These are phyloP conservation scores for Poeciliopsis infans DNA, from an alignment of 2,797 vertebrate genomes.

Conservation along the genomic window DNA sequence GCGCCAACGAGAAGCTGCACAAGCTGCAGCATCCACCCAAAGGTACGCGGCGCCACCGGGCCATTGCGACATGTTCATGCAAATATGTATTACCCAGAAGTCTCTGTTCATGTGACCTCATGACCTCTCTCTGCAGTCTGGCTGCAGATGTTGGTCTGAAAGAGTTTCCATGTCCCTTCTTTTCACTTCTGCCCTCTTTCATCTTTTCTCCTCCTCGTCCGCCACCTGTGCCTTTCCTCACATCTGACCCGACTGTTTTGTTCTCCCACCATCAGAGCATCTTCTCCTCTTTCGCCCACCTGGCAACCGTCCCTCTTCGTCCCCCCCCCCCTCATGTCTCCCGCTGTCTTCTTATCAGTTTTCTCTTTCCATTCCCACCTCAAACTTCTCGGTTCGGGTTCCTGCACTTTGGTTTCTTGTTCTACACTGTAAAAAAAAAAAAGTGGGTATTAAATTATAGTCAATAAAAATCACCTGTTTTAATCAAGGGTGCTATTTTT, in stretches of 20 bases:
- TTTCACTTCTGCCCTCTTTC: slow-evolving; percentile 14
- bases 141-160: slow-evolving; percentile 41
- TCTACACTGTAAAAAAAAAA: not conserved
- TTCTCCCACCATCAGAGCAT: slow-evolving; percentile 33
- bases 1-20: slow-evolving; percentile 90
- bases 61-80: no score
- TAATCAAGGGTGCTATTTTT: not conserved
- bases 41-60: slow-evolving; percentile 68
- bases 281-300: slow-evolving; percentile 62
- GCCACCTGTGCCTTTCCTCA: slow-evolving; percentile 51
- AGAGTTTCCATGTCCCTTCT: slow-evolving; percentile 30
- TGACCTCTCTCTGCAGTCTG: slow-evolving; percentile 56
- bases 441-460: no score
- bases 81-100: not conserved
- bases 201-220: slow-evolving; percentile 25
- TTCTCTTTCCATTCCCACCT: slow-evolving; percentile 5
- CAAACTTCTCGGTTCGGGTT: slow-evolving; percentile 21
- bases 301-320: slow-evolving; percentile 54
- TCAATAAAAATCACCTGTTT: no score
- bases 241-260: slow-evolving; percentile 46
- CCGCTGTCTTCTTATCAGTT: slow-evolving; percentile 45
- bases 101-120: slow-evolving; percentile 30
- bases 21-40: slow-evolving; percentile 76
- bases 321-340: no score
- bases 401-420: not conserved